Evolutionary conservation across 2,113 vertebrate genomes (phyloP), one percentile per base, ranked within the genome.

Genomic region (Lates calcarifer): DNA sequence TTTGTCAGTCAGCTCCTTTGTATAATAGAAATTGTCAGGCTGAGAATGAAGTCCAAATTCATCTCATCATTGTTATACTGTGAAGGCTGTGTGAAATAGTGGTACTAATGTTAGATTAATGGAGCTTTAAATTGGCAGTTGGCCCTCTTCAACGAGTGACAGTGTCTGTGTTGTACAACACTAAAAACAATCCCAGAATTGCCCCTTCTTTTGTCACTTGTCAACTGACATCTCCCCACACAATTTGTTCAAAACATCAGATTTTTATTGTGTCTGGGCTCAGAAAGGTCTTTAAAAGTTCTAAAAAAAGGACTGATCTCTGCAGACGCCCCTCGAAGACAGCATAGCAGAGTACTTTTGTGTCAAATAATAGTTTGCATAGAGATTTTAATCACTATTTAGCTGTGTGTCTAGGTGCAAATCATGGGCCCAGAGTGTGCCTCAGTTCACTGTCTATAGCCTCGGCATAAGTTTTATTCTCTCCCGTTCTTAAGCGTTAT

Each of bases 61-160:
- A 43, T 41, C 37, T 67, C 47, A 47, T 64, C 22, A 41, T 31
- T 29, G 6, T 43, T 58, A 31, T 45, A 18, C 66, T 58, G 10
- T 15, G 41, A 10, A 39, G 49, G 22, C 31, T 58, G 13, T 67
- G 62, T 31, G n/a, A 73, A 77, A 73, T 10, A 60, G 41, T 45
- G 31, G 24, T 9, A 29, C 22, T 51, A 37, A 79, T 74, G n/a
- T 61, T 31, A 24, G 33, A 55, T 43, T 28, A 84, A 72, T 62
- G 20, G n/a, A 62, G 39, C 13, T 45, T 18, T 37, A 14, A 69
- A 61, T 71, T 66, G 31, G 2, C 4, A 53, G 13, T 65, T 60
- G 33, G 39, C 18, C 55, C 58, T 72, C 26, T 26, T 75, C 55
- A 84, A 49, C 7, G 55, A 56, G 29, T 10, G 58, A 39, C 39